Conservation (phyloP, 2,888 invertebrate species). For the Cactoblastis cactorum region DNA sequence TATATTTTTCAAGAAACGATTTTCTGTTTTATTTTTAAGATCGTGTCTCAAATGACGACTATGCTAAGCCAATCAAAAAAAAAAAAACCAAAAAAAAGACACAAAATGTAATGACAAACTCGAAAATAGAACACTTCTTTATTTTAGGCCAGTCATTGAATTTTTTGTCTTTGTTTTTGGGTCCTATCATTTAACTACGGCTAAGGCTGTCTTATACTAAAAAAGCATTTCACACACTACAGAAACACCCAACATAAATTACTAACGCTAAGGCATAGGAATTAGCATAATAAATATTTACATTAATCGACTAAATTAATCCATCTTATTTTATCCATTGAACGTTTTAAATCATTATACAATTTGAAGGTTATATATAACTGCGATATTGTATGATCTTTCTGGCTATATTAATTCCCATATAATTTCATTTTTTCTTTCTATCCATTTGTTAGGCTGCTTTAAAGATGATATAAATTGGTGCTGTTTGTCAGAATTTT, state of each 20-base stretch:
- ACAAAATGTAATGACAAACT: conserved; percentile 1
- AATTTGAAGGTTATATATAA: not conserved
- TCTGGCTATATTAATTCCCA: too few relatives aligned
- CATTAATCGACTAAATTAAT: conserved; percentile 31
- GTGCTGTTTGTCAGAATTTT: too few relatives aligned
- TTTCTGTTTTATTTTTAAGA: not conserved
- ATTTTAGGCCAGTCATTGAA: not conserved
- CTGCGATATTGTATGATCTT: too few relatives aligned
- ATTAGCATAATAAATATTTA: conserved; percentile 51
- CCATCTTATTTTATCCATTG: conserved; percentile 9
- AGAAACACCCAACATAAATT: conserved; percentile 57
- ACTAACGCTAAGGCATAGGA: conserved; percentile 39
- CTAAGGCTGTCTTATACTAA: conserved; percentile 41
- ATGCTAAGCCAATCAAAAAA: not conserved
- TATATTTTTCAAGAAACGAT: conserved; percentile 12
- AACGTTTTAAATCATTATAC: not conserved
- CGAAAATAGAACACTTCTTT: not conserved
- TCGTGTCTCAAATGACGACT: conserved; percentile 1
- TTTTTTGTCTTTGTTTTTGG: not conserved
- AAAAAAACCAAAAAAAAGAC: not conserved
- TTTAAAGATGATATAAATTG: too few relatives aligned
- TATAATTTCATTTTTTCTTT: too few relatives aligned
- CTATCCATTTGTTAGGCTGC: too few relatives aligned
- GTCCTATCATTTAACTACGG: conserved; percentile 22
- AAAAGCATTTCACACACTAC: conserved; percentile 43